These are phyloP conservation scores for Psettodes erumei DNA, from an alignment of 2,113 vertebrate species.

Conservation along the genomic window DNA sequence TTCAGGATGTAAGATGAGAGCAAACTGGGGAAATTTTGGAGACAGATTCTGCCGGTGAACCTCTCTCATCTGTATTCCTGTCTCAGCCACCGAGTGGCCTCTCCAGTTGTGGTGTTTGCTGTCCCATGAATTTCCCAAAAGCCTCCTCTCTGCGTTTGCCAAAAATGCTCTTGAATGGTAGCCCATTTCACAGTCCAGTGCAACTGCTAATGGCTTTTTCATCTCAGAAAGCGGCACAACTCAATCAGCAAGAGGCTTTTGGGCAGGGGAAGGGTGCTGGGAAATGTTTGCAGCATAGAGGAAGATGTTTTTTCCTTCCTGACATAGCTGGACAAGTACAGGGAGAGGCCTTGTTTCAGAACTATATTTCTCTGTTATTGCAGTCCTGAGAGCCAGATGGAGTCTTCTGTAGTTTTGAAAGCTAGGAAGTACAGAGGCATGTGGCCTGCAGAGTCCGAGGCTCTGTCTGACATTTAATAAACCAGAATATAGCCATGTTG, in stretches of 20 bases:
- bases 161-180: conserved; percentile 68
- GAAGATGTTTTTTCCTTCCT: conserved; percentile 30
- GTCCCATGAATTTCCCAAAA: conserved; percentile 63
- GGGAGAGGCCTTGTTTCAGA: conserved; percentile 19
- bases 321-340: conserved; percentile 30
- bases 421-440: conserved; percentile 21
- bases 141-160: conserved; percentile 56
- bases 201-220: conserved; percentile 76
- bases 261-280: conserved; percentile 44
- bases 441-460: conserved; percentile 19
- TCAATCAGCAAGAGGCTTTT: conserved; percentile 68
- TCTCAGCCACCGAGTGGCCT: conserved; percentile 28
- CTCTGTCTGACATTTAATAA: conserved; percentile 71
- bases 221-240: conserved; percentile 65
- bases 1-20: conserved; percentile 34
- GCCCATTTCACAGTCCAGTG: conserved; percentile 81
- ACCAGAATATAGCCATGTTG: conserved; percentile 52
- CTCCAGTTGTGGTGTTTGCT: conserved; percentile 62
- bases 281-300: conserved; percentile 28
- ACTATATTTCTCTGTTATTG: conserved; percentile 36
- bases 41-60: background rate
- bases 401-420: conserved; percentile 10
- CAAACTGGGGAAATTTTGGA: conserved; percentile 3
- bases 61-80: conserved; percentile 53
- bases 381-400: conserved; percentile 25